These are phyloP conservation scores for Siniperca undulata DNA, from an alignment of 2,797 vertebrate species.

Conservation along the genomic window DNA sequence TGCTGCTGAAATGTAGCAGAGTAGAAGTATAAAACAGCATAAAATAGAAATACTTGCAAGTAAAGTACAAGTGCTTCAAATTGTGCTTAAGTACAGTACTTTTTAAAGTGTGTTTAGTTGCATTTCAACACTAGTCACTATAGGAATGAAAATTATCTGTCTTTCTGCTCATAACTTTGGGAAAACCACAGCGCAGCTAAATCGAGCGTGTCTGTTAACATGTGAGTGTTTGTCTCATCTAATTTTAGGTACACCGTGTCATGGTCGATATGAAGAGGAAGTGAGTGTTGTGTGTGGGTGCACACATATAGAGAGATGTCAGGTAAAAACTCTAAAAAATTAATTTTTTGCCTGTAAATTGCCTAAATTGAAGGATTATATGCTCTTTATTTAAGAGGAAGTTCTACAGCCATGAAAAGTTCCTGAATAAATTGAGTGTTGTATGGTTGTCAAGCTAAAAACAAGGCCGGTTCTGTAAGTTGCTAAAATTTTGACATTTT, in stretches of 20 bases:
- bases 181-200: slow-evolving; percentile 15
- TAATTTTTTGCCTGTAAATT: too few species aligned
- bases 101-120: neutral
- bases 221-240: slow-evolving; percentile 36
- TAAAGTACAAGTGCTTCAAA: neutral
- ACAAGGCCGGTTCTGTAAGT: neutral
- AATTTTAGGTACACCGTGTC: slow-evolving; percentile 36
- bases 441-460: slow-evolving; percentile 6
- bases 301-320: neutral
- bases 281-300: slow-evolving; percentile 23
- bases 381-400: neutral
- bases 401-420: neutral
- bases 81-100: neutral
- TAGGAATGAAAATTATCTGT: neutral
- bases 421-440: neutral
- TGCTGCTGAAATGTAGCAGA: neutral
- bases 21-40: neutral
- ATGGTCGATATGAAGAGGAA: slow-evolving; percentile 49
- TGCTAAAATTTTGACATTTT: slow-evolving; percentile 1
- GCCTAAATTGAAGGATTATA: neutral
- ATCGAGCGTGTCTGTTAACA: slow-evolving; percentile 10
- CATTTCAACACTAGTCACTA: neutral
- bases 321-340: neutral
- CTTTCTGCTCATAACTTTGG: neutral
- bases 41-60: neutral